Base-by-base conservation (phyloP, 2,888 invertebrate species). In the Opisthograptis luteolata region DNA sequence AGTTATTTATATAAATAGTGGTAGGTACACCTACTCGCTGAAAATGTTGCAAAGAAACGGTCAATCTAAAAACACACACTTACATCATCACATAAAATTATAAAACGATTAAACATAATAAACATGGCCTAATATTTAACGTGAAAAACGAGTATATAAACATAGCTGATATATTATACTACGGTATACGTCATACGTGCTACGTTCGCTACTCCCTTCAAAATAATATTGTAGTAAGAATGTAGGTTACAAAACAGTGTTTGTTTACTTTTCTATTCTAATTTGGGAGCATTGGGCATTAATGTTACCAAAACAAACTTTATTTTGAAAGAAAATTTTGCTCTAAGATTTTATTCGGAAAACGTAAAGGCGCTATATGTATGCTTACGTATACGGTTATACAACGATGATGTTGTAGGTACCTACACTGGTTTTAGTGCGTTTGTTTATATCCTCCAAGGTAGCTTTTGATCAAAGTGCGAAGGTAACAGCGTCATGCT, bases 261-360 rank as follows among this genome's bases (percentile, higher is more conserved):
- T 46, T 60, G 61, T 61, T 61, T 61, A 61, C 52, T 32, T 61
- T 52, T 48, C 46, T 37, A 45, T 10, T 34, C 58, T 61, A 58
- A 58, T 55, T 56, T 45, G 47, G 56, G 60, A 54, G 50, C 47
- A 42, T 53, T 47, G 48, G 46, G 31, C 45, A 47, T 55, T 37
- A 49, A 39, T 50, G 47, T 42, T 53, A 48, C 44, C 40, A 56
- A 55, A 58, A 58, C 60, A 55, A 54, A 44, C 32, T 57, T 50
- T 55, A 54, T 51, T 60, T 40, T 55, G 46, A 57, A 57, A 50
- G 47, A 55, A 43, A 55, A 55, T 30, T 37, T 50, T 52, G 39
- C 32, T 34, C 14, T 36, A 14, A 17, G 9, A 12, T 12, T 20
- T 12, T 20, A 20, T 20, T 28, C 6, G 1, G 2, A 15, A 31